These are phyloP conservation scores for Alviniconcha strummeri DNA, from an alignment of 2,888 invertebrate genomes.

Conservation along the genomic window DNA sequence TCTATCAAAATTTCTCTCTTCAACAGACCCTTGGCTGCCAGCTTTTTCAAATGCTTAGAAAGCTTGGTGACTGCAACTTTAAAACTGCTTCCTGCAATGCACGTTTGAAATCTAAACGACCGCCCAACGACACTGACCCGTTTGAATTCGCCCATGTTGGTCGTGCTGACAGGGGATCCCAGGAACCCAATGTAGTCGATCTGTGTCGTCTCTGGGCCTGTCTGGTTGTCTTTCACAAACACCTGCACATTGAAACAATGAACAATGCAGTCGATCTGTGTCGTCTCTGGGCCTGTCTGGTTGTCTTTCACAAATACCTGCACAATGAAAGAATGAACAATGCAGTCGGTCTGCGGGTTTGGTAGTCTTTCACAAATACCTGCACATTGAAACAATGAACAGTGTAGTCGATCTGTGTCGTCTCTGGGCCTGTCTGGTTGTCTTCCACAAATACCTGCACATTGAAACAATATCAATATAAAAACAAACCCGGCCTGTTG, in stretches of 20 bases:
- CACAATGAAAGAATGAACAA: conserved; percentile 13
- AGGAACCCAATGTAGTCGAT: conserved; percentile 91
- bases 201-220: conserved; percentile 88
- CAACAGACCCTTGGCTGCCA: too few relatives aligned
- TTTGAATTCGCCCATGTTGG: conserved; percentile 98
- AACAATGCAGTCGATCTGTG: conserved; percentile 89
- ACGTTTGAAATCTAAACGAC: too few relatives aligned
- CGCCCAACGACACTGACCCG: conserved; percentile 64
- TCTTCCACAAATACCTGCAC: conserved; percentile 84
- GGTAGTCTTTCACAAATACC: conserved; percentile 84
- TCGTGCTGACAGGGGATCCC: conserved; percentile 92
- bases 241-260: conserved; percentile 74
- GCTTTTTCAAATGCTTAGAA: too few relatives aligned
- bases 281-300: conserved; percentile 84
- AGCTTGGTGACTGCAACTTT: too few relatives aligned
- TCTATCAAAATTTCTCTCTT: too few relatives aligned
- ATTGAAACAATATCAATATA: neutral
- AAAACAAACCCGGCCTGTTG: too few relatives aligned
- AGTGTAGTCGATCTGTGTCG: conserved; percentile 92
- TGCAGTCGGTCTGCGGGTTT: conserved; percentile 75
- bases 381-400: conserved; percentile 62
- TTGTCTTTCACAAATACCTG: conserved; percentile 85
- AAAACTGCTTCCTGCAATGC: too few relatives aligned
- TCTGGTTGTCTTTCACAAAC: conserved; percentile 82
- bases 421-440: conserved; percentile 81